A percentile compares a stretch with the other conserved stretches of the same genome.
phyloP scores from a whole-genome alignment of 1,140 invertebrate species.

The Hestina assimilis region DNA sequence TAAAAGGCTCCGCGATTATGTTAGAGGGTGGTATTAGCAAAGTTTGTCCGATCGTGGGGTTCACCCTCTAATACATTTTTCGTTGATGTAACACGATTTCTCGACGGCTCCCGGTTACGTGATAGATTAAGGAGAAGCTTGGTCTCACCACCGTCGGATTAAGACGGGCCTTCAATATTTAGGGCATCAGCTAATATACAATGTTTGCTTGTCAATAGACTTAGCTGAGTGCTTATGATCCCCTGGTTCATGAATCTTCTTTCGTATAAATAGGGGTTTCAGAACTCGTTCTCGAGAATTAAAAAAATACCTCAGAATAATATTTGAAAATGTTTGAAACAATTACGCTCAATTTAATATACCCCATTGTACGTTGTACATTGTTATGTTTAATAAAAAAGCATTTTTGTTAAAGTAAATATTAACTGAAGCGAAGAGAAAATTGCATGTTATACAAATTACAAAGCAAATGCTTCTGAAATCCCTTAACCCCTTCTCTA shows the following conservation, averaged over 20 bases:
- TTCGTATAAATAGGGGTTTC: conserved; percentile 7
- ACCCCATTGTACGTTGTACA: no score
- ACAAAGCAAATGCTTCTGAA: conserved; percentile 30
- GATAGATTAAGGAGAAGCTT: conserved; percentile 77
- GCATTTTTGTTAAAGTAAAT: not conserved
- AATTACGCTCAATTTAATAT: no score
- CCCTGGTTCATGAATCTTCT: conserved; percentile 14
- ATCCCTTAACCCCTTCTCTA: conserved; percentile 36
- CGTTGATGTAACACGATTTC: conserved; percentile 80
- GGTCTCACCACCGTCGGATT: conserved; percentile 68
- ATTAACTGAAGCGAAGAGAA: not conserved
- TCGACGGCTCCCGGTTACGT: conserved; percentile 78
- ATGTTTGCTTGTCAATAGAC: conserved; percentile 65
- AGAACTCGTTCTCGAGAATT: no score
- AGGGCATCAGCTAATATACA: conserved; percentile 69
- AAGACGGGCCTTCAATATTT: conserved; percentile 67
- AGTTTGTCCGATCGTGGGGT: conserved; percentile 74
- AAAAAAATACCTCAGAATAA: not conserved
- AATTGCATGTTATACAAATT: conserved; percentile 19
- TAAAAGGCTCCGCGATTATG: conserved; percentile 78
- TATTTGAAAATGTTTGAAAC: no score
- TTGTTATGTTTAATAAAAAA: no score
- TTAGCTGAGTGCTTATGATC: conserved; percentile 42
- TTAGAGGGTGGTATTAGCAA: conserved; percentile 78
- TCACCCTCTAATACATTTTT: conserved; percentile 78